Evolutionary conservation across 2,113 vertebrate genomes (phyloP), one percentile per base, ranked within the genome.

Genomic region (Rhea americana): DNA sequence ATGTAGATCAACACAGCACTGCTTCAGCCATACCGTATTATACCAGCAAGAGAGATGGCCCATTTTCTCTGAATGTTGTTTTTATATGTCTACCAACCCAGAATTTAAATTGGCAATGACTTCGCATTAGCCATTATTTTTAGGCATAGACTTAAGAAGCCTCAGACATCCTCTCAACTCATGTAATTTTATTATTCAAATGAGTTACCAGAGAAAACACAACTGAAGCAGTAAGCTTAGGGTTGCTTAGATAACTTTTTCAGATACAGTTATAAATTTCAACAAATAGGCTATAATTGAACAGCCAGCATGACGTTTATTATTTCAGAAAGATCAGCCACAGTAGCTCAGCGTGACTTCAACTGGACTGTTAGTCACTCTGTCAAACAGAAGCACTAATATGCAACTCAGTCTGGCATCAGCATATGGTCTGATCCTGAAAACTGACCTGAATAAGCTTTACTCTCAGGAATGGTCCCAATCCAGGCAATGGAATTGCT

Each of bases 391-490:
- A 79, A 71, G 55, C 74, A 82, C 70, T 72, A 70, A 67, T 24
- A 83, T 43, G 28, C 47, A 87, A 16, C 26, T 81, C 85, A 79
- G 47, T 20, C 62, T 85, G 70, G 6, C 39, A 87, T 66, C 12
- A 68, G 53, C 18, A 84, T 95, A 97, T 47, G 47, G 96, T 94
- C 88, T 47, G 80, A 95, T 96, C 91, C 97, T 97, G 94, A 55
- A 81, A 96, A 97, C 97, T 94, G 87, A 66, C 62, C 87, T 83
- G 66, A 88, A 86, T 75, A 91, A 92, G 53, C 79, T 82, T 88
- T 51, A 70, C 13, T 89, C 11, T 72, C 30, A 73, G 26, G 39
- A 94, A 58, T 2, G 22, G n/a, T 59, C 66, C 50, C 21, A 58
- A 14, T 59, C 45, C 55, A 72, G 37, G 35, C 77, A 91, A 26